Evolutionary conservation across 2,888 invertebrate species (phyloP).

Genomic region (Nephrotoma guestfalica): DNA sequence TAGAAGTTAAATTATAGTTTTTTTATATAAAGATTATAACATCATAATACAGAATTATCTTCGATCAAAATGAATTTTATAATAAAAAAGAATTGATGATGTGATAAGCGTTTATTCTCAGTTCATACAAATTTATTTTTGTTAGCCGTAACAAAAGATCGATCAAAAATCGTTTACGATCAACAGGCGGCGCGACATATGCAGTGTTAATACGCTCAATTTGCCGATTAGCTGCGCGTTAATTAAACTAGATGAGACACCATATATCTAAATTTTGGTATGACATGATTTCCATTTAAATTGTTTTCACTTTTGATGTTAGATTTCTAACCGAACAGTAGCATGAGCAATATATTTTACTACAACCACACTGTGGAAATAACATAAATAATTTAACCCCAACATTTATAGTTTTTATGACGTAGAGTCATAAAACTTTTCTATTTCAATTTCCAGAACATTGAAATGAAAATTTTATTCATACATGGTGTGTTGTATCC

Average conservation of each 20-base stretch:
- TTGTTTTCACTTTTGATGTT: not conserved
- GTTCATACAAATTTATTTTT: not conserved
- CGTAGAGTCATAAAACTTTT: not conserved
- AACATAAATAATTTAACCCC: not conserved
- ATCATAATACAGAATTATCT: not conserved
- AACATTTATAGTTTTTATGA: not conserved
- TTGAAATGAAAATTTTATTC: not conserved
- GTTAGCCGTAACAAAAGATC: no score
- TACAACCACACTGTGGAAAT: not conserved
- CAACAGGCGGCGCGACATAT: not conserved
- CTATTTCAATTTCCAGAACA: not conserved
- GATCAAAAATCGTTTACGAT: not conserved
- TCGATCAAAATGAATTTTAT: not conserved
- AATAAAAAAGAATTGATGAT: not conserved
- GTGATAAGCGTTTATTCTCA: not conserved
- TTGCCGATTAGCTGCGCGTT: not conserved
- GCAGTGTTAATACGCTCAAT: no score
- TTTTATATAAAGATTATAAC: not conserved
- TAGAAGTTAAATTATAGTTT: not conserved
- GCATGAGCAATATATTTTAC: not conserved
- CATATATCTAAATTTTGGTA: not conserved
- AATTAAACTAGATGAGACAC: not conserved
- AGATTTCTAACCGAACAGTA: not conserved
- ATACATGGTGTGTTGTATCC: not conserved
- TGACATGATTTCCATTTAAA: not conserved